These are phyloP conservation scores for Erpobdella octoculata DNA, from an alignment of 2,888 invertebrate species.

Conservation along the genomic window DNA sequence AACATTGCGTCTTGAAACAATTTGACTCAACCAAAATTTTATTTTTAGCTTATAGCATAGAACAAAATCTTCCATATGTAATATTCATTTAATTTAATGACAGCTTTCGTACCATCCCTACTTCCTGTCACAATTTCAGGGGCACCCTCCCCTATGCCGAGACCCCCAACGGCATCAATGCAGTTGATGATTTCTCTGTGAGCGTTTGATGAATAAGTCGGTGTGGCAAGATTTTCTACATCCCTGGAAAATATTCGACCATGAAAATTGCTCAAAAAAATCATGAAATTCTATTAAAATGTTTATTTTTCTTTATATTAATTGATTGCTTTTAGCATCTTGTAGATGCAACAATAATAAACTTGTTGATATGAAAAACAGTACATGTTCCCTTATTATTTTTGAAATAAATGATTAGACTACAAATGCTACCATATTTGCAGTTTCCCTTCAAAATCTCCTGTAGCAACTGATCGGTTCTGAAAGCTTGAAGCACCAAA, in stretches of 20 bases:
- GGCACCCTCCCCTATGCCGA: constrained; percentile 73
- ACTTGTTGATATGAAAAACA: neutral
- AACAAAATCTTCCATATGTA: neutral
- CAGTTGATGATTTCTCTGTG: constrained; percentile 80
- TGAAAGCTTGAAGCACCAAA: constrained; percentile 79
- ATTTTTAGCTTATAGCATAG: neutral
- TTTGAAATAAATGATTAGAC: neutral
- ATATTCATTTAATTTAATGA: neutral
- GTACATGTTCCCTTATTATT: neutral
- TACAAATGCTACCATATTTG: constrained; percentile 66
- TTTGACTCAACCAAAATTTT: neutral
- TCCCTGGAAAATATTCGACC: constrained; percentile 48
- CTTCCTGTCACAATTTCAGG: constrained; percentile 91
- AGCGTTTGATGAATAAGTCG: constrained; percentile 65
- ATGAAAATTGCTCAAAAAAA: no score
- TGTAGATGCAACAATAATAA: no score
- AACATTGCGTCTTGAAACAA: neutral
- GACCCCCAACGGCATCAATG: constrained; percentile 83
- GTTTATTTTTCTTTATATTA: no score
- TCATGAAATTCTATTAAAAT: no score
- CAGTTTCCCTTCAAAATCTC: constrained; percentile 76
- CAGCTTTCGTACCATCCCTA: constrained; percentile 65
- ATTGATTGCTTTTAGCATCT: no score
- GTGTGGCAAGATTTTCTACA: constrained; percentile 44
- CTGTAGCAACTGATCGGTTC: constrained; percentile 75